Evolutionary conservation across 2,113 vertebrate species (phyloP).

Genomic region (Aegotheles bennettii): DNA sequence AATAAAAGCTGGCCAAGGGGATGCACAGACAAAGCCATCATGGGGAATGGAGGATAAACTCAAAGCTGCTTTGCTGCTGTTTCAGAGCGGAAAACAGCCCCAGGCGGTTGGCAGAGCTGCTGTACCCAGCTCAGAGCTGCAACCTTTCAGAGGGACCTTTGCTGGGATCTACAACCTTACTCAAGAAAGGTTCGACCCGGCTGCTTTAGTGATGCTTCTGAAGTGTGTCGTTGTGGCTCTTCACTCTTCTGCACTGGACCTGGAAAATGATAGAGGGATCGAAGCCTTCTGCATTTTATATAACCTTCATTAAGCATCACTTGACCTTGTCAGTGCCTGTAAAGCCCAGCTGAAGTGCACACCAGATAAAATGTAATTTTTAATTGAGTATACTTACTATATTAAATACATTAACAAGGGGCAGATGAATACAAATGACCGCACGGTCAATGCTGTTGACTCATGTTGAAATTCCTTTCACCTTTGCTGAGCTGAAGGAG

Average conservation of each 20-base stretch:
- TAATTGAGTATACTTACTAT: constrained; percentile 42
- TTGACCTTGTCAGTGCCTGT: constrained; percentile 51
- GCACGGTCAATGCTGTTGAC: background rate
- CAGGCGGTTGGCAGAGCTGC: rapidly evolving
- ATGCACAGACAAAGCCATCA: background rate
- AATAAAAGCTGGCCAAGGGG: background rate
- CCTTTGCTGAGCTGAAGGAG: constrained; percentile 11
- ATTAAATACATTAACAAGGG: constrained; percentile 16
- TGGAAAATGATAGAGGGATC: background rate
- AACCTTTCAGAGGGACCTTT: too few relatives aligned
- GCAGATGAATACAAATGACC: constrained; percentile 46
- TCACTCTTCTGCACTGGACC: background rate
- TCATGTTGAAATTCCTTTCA: background rate
- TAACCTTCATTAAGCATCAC: constrained; percentile 21
- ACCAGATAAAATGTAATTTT: constrained; percentile 40
- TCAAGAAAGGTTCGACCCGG: background rate
- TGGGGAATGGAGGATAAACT: background rate
- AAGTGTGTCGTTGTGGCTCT: rapidly evolving
- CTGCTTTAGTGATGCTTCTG: background rate
- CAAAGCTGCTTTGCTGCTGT: background rate
- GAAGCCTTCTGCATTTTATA: background rate
- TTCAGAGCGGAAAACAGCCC: background rate
- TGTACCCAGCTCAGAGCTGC: background rate
- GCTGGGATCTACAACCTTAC: background rate
- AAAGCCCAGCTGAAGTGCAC: background rate